Evolutionary conservation across 2,113 vertebrate species (phyloP).

Genomic region (Thinocorus orbignyianus): DNA sequence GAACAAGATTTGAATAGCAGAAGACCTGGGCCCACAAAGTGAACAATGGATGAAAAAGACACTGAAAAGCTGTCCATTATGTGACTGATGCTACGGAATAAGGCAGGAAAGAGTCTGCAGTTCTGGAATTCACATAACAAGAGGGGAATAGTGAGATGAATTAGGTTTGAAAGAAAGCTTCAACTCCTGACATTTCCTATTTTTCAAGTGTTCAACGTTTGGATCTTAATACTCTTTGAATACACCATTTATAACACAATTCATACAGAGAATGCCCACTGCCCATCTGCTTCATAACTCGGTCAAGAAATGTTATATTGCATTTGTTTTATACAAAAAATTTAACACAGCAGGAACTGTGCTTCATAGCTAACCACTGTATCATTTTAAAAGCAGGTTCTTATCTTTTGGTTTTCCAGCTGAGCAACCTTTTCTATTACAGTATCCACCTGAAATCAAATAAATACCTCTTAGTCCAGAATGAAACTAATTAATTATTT

Average conservation of each 20-base stretch:
- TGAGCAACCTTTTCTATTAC: neutral
- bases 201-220: neutral
- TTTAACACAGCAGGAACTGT: neutral
- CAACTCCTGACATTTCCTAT: neutral
- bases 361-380: neutral
- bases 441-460: neutral
- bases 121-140: neutral
- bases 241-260: neutral
- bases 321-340: neutral
- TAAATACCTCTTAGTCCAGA: neutral
- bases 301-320: neutral
- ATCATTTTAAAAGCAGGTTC: neutral
- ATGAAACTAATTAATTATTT: neutral
- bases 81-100: neutral
- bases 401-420: neutral
- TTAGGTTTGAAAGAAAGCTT: neutral
- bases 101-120: neutral
- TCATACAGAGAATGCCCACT: neutral
- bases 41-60: neutral
- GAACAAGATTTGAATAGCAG: neutral
- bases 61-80: neutral
- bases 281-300: neutral
- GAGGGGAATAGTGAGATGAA: neutral
- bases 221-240: neutral
- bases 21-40: neutral